Evolutionary conservation across 2,888 invertebrate genomes (phyloP).

Genomic region (Hypselothyrea guttata): DNA sequence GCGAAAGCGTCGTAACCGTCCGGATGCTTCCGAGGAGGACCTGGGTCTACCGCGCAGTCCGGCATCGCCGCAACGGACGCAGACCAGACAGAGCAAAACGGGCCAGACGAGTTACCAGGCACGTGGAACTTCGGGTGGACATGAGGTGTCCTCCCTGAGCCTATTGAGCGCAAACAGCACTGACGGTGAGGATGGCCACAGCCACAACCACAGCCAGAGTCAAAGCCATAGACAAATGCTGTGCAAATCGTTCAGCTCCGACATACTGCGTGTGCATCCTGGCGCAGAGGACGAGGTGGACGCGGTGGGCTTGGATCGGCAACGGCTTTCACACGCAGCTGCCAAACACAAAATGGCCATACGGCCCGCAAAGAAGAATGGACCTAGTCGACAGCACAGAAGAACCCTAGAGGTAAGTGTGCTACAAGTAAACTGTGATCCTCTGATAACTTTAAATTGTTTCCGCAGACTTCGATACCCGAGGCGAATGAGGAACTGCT

Average conservation of each 20-base stretch:
- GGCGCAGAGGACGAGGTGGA: constrained; percentile 74
- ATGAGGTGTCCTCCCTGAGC: constrained; percentile 79
- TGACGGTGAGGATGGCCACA: constrained; percentile 74
- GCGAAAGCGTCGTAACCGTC: constrained; percentile 86
- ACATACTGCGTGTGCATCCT: constrained; percentile 59
- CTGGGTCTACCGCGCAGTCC: constrained; percentile 89
- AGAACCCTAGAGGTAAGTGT: constrained; percentile 83
- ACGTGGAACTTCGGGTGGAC: constrained; percentile 18
- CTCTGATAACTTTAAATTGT: not conserved
- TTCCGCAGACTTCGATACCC: constrained; percentile 85
- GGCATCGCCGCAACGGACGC: constrained; percentile 85
- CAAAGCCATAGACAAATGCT: constrained; percentile 49
- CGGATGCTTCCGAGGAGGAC: constrained; percentile 89
- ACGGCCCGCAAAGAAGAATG: constrained; percentile 89
- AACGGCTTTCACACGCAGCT: constrained; percentile 89
- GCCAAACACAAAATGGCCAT: constrained; percentile 92
- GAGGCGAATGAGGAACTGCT: constrained; percentile 90
- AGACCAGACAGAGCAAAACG: not conserved
- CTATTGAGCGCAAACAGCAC: constrained; percentile 90
- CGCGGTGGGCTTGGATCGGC: constrained; percentile 73
- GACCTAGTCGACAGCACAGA: constrained; percentile 87
- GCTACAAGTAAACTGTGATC: not conserved
- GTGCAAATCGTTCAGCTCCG: constrained; percentile 55
- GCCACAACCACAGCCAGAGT: not conserved
- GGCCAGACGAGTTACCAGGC: not conserved